These are phyloP conservation scores for Arctopsyche grandis DNA, from an alignment of 1,140 invertebrate species.

Conservation along the genomic window DNA sequence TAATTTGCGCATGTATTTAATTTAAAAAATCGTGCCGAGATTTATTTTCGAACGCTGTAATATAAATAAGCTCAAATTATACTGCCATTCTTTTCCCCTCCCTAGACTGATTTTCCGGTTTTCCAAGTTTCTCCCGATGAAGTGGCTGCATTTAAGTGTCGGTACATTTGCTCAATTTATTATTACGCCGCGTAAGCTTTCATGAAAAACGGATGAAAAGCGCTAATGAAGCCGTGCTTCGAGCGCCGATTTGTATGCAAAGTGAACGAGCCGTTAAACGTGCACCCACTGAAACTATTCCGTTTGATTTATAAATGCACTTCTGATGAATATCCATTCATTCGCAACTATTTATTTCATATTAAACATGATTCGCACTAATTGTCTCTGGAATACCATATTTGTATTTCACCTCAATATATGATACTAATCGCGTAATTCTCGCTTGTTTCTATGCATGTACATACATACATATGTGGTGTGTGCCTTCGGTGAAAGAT, in stretches of 20 bases:
- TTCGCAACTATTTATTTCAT: not conserved
- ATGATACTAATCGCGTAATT: not conserved
- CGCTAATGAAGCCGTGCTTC: conserved; percentile 38
- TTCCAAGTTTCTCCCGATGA: no score
- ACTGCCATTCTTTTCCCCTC: not conserved
- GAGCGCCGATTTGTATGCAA: conserved; percentile 43
- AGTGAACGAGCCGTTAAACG: conserved; percentile 36
- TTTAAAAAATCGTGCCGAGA: no score
- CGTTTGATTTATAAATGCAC: conserved; percentile 33
- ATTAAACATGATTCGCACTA: no score
- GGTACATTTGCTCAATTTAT: conserved; percentile 45
- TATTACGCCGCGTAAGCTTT: conserved; percentile 22
- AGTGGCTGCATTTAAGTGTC: conserved; percentile 42
- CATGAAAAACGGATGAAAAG: conserved; percentile 28
- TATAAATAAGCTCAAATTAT: not conserved
- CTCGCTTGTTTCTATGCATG: not conserved
- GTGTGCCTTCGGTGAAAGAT: conserved; percentile 7
- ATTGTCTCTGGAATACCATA: no score
- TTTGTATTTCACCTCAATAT: no score
- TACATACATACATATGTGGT: no score
- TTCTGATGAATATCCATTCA: conserved; percentile 24
- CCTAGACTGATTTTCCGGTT: not conserved
- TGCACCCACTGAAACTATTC: conserved; percentile 18
- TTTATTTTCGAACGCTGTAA: not conserved
- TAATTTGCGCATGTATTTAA: not conserved